Evolutionary conservation across 2,888 invertebrate species (phyloP).

Genomic region (Dendrolimus houi): DNA sequence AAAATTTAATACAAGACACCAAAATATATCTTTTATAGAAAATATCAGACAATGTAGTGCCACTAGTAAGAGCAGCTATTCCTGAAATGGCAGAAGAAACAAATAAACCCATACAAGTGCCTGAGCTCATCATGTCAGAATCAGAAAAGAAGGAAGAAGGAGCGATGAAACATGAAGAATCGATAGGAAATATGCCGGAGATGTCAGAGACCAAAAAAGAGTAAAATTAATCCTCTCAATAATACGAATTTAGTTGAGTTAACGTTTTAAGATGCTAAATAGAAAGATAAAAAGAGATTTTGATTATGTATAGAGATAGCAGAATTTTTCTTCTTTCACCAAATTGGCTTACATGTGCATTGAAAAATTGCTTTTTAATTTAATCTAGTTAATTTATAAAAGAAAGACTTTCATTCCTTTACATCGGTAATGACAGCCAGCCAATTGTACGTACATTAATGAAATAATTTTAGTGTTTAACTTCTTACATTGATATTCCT

Average conservation of each 20-base stretch:
- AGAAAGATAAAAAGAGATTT: too few species aligned
- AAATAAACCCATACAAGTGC: conserved; percentile 45
- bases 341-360: too few species aligned
- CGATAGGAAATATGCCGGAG: conserved; percentile 18
- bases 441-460: too few species aligned
- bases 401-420: too few species aligned
- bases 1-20: too few species aligned
- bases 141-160: conserved; percentile 41
- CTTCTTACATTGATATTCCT: too few species aligned
- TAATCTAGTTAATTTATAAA: too few species aligned
- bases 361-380: too few species aligned
- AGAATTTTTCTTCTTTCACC: too few species aligned
- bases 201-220: conserved; percentile 18
- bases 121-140: conserved; percentile 63
- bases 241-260: conserved; percentile 9
- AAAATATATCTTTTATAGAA: conserved; percentile 22
- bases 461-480: too few species aligned
- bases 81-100: conserved; percentile 24
- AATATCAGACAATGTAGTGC: conserved; percentile 28
- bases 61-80: conserved; percentile 29
- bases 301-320: too few species aligned
- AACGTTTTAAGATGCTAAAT: not conserved
- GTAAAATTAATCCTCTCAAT: conserved; percentile 16
- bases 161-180: conserved; percentile 18
- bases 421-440: too few species aligned